Percentiles rank a stretch among this genome's conserved stretches.
These are phyloP conservation scores for Esox niger DNA, from an alignment of 2,113 vertebrate species.

Conservation along the genomic window DNA sequence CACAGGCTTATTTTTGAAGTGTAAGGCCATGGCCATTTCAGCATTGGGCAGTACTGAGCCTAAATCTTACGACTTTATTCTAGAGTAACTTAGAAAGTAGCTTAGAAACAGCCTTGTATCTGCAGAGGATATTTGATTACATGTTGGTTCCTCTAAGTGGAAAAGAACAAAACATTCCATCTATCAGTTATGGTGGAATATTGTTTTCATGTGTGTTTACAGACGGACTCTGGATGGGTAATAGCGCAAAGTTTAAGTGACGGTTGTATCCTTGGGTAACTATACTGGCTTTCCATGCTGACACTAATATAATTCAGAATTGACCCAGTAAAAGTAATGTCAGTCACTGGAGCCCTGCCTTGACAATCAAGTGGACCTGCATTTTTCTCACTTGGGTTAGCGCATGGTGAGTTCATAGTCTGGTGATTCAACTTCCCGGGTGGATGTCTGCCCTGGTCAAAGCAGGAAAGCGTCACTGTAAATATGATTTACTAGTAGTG, in stretches of 20 bases:
- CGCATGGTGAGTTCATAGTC: too few relatives aligned
- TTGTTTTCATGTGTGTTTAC: neutral
- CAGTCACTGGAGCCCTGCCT: neutral
- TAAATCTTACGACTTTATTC: constrained; percentile 12
- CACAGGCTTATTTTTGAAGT: constrained; percentile 46
- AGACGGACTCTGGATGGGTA: constrained; percentile 2
- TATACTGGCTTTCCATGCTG: constrained; percentile 12
- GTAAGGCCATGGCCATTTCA: constrained; percentile 53
- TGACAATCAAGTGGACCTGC: neutral
- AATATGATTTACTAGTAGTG: too few relatives aligned
- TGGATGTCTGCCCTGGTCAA: too few relatives aligned
- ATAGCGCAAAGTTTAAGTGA: constrained; percentile 4
- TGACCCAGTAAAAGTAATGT: constrained; percentile 16
- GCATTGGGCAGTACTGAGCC: too few relatives aligned
- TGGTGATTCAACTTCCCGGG: neutral
- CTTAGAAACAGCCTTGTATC: neutral
- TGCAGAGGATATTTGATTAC: neutral
- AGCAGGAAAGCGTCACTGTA: too few relatives aligned
- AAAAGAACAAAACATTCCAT: neutral
- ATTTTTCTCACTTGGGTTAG: neutral
- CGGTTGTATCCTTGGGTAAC: neutral
- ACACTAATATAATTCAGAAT: constrained; percentile 17
- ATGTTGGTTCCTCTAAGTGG: neutral
- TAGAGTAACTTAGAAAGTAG: neutral
- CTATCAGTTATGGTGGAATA: neutral